Base-by-base conservation (phyloP, 2,113 vertebrate genomes). In the Psilopogon haemacephalus region DNA sequence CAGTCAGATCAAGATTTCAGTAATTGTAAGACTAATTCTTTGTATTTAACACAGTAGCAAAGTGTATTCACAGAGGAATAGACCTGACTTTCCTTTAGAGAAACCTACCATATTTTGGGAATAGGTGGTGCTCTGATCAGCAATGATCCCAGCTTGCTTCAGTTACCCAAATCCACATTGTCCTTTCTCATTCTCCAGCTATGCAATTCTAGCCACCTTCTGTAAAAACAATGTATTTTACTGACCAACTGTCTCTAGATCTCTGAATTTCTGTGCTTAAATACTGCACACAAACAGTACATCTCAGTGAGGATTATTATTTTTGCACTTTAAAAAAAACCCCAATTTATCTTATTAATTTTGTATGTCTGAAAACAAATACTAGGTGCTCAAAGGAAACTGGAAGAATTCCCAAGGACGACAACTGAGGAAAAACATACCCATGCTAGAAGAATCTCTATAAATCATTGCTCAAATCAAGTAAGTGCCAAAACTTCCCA, bases 11-110 rank as follows among this genome's bases (percentile, higher is more conserved):
- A 59, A 73, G 40, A 63, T 44, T 40, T 44, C 35, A 46, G 17
- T 33, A 62, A 71, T 3, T 72, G 14, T 69, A 86, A 50, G 48
- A 81, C 28, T 69, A 56, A 71, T 70, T 59, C 80, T 69, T 92
- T 78, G 13, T 27, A 67, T 88, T 86, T 88, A 86, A 89, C 60
- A 56, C 59, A 80, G 24, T 33, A 95, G 65, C 68, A 89, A 89
- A 89, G 30, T 48, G 32, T 42, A 21, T 81, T 88, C 38, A 75
- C 15, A 67, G n/a, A 63, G 15, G 37, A 86, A 38, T 24, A 60
- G 15, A 56, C 0, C 1, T 80, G 52, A 44, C 17, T 79, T n/a
- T 59, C 32, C 81, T 78, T 84, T 35, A 56, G 70, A 81, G 24
- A 78, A 84, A 44, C 40, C 8, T 30, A 44, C 6, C 70, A 8